Evolutionary conservation across 2,888 invertebrate species (phyloP).

Genomic region (Baccha elongata): DNA sequence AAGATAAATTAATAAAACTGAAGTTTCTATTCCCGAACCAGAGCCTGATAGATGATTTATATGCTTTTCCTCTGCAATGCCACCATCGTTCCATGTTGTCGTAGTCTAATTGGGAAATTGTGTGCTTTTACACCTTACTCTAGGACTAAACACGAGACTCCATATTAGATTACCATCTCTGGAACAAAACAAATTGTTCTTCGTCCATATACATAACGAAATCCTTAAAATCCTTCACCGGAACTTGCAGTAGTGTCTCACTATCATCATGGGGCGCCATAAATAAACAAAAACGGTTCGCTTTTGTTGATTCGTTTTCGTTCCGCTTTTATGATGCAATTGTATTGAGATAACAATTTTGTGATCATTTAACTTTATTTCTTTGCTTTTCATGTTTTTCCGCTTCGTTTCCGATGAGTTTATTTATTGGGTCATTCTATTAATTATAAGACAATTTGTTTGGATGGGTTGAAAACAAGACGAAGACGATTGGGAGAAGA

Average conservation of each 20-base stretch:
- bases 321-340: conserved; percentile 46
- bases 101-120: conserved; percentile 50
- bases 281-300: conserved; percentile 2
- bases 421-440: conserved; percentile 53
- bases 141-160: conserved; percentile 22
- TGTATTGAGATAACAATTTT: conserved; percentile 52
- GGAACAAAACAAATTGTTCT: conserved; percentile 50
- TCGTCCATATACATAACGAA: background rate
- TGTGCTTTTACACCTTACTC: conserved; percentile 28
- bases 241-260: conserved; percentile 14
- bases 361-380: conserved; percentile 58
- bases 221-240: conserved; percentile 32
- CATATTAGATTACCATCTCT: conserved; percentile 58
- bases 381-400: conserved; percentile 33
- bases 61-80: conserved; percentile 6
- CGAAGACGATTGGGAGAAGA: background rate
- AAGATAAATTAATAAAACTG: conserved; percentile 69
- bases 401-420: conserved; percentile 30
- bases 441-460: conserved; percentile 51
- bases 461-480: background rate
- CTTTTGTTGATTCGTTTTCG: background rate
- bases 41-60: conserved; percentile 61
- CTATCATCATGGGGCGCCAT: background rate
- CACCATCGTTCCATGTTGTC: conserved; percentile 10
- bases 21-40: conserved; percentile 47